Evolutionary conservation across 2,888 invertebrate genomes (phyloP), one percentile per base, ranked within the genome.

Genomic region (Empis livida): DNA sequence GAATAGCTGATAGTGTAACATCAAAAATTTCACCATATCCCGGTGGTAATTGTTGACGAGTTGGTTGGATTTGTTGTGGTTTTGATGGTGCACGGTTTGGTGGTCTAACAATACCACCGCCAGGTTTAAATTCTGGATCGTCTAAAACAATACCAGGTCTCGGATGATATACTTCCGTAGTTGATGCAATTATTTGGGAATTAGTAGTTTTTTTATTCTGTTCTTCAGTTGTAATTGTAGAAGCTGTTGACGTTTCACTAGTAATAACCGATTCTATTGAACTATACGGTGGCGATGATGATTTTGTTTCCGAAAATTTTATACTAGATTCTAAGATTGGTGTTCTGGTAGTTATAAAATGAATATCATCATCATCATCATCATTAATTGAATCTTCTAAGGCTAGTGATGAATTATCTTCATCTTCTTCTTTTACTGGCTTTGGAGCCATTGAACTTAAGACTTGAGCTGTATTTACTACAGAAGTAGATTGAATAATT

Each of bases 101-200:
- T 6, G 59, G 57, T 8, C 57, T 61, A 45, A 58, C 67, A 46
- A 60, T 60, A 16, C 55, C 63, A 15, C 78, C 77, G 20, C 78
- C 80, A 0, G 84, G 84, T 58, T 84, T 83, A 67, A 83, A 84
- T 64, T 84, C 84, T 0, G 84, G 78, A 60, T 91, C 91, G 54
- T 90, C 89, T 13, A 91, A 70, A 0, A 91, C 90, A 47, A 90
- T 87, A 16, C 91, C 90, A 0, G 89, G 89, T 10, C 89, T 73
- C 0, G 87, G 86, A 23, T 82, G 77, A 63, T 88, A 88, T 0
- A 80, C 51, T 38, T 56, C 53, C 11, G 58, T 55, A 31, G 59
- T 54, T 40, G 59, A 53, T 49, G 58, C 53, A 27, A 55, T 49
- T 41, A 51, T 17, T 13, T 51, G 42, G 31, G 55, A 48, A 44